Base-by-base conservation (phyloP, 2,113 vertebrate species). In the Oplegnathus fasciatus region DNA sequence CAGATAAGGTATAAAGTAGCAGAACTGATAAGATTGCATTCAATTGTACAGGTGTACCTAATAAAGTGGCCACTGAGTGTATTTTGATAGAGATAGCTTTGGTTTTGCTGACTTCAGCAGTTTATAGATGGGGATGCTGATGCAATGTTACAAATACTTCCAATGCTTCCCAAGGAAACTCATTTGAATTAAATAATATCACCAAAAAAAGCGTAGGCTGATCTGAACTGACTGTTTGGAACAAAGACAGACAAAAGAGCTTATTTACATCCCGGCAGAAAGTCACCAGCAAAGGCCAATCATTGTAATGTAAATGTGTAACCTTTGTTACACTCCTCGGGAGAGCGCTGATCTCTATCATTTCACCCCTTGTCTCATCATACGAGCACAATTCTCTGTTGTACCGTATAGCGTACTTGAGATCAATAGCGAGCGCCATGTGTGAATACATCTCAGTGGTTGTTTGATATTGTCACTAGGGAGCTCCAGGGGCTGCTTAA, bases 381-480 rank as follows among this genome's bases (percentile, higher is more conserved):
- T 37, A 65, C 66, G 9, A 65, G 61, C 28, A 13, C 60, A 73
- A 64, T 58, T 58, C 84, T 87, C 85, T 30, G 65, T 24, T 78
- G 83, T 55, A 54, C 50, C 32, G n/a, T 85, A 86, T 64, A 81
- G 85, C 9, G 1, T 50, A 37, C 40, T 65, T 14, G 34, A 87
- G 86, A 90, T 93, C 92, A 92, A 88, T 91, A 89, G 71, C 76
- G 1, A 60, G 68, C 44, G 22, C 71, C 73, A 65, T 68, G 86
- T 91, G 90, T 89, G 87, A 90, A 85, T 65, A 85, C 89, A 80
- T 90, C 80, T 84, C 84, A 64, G 82, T 42, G 79, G 79, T 52
- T 89, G 79, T 91, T 90, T 94, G 86, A 93, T 92, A 84, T 74
- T 48, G 75, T 89, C 88, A 26, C 85, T 20, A 0, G 81, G 88